Evolutionary conservation across 2,113 vertebrate species (phyloP).

Genomic region (Pomatostomus ruficeps): DNA sequence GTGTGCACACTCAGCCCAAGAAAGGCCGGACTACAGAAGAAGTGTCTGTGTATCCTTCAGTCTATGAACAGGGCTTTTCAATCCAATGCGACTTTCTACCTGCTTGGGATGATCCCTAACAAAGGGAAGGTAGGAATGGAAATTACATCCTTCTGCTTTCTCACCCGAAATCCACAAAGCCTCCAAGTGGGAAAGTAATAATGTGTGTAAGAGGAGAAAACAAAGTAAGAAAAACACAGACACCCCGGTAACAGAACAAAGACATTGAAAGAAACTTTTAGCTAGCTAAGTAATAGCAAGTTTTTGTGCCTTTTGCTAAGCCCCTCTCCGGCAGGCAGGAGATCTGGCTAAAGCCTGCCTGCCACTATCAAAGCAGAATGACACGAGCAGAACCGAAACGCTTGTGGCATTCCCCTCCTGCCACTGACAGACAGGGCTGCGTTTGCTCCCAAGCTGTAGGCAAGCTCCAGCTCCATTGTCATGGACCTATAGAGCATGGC

Average conservation of each 20-base stretch:
- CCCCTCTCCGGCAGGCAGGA: neutral
- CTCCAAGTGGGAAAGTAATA: neutral
- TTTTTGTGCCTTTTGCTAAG: neutral
- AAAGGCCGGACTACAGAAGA: neutral
- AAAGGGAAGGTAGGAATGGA: neutral
- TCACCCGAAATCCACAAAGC: neutral
- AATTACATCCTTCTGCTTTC: neutral
- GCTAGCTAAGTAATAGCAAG: neutral
- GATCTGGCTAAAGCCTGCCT: neutral
- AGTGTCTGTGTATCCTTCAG: neutral
- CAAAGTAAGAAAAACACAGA: neutral
- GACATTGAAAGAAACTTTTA: neutral
- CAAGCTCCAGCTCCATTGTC: slow-evolving; percentile 51
- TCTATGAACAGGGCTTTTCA: neutral
- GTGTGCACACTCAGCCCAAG: neutral
- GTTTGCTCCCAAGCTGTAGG: slow-evolving; percentile 44
- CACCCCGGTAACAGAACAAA: neutral
- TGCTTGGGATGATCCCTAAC: neutral
- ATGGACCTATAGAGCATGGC: slow-evolving; percentile 52
- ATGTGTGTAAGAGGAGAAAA: neutral
- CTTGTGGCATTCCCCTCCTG: slow-evolving; percentile 12
- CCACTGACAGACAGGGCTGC: slow-evolving; percentile 29
- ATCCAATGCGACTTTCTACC: neutral
- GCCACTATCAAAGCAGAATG: slow-evolving; percentile 11
- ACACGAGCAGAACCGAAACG: neutral